A percentile compares a stretch with the other conserved stretches of the same genome.
Conservation (phyloP, 2,888 invertebrate genomes). For the Augochlorella aurata region DNA sequence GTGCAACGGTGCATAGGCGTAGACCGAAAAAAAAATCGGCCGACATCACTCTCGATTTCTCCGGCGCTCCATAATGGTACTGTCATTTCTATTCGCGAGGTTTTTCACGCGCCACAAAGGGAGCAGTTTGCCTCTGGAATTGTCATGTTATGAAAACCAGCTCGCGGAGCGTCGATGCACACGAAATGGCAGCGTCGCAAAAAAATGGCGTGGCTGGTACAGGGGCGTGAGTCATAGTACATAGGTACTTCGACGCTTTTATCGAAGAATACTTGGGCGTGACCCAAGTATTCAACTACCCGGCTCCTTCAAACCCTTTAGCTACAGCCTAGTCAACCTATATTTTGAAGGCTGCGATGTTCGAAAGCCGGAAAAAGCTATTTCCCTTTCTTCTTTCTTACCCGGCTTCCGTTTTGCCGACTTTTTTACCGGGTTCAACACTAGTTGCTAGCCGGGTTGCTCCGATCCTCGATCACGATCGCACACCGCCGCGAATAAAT, state of each 20-base stretch:
- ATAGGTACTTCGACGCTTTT: slow-evolving; percentile 67
- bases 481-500: not conserved
- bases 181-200: not conserved
- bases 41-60: not conserved
- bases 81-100: not conserved
- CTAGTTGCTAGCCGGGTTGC: slow-evolving; percentile 7
- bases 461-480: slow-evolving; percentile 3
- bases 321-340: slow-evolving; percentile 69
- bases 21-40: not conserved
- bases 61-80: not conserved
- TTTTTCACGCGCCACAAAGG: not conserved
- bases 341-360: slow-evolving; percentile 69
- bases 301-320: slow-evolving; percentile 63
- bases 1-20: not conserved
- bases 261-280: slow-evolving; percentile 73
- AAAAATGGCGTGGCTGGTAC: slow-evolving; percentile 39
- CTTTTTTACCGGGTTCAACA: slow-evolving; percentile 10
- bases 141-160: slow-evolving; percentile 11
- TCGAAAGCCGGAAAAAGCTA: slow-evolving; percentile 66
- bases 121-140: slow-evolving; percentile 14
- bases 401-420: slow-evolving; percentile 27
- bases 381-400: slow-evolving; percentile 64
- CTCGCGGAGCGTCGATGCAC: not conserved
- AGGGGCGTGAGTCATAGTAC: slow-evolving; percentile 43
- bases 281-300: slow-evolving; percentile 73